A percentile compares a stretch with the other conserved stretches of the same genome.
Conservation (phyloP, 2,888 invertebrate genomes). For the Zonitis immaculata region DNA sequence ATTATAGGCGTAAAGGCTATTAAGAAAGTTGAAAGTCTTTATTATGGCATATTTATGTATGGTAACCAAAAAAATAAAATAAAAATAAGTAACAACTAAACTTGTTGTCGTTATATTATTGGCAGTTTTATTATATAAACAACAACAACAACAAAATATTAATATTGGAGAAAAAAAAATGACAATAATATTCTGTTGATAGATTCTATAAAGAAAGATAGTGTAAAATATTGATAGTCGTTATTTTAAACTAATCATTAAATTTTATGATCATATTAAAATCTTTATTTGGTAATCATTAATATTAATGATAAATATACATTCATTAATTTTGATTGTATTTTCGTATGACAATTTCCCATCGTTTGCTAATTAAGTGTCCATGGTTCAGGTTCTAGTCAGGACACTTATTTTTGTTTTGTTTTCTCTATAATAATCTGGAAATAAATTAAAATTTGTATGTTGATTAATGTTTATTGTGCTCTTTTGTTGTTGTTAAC, state of each 20-base stretch:
- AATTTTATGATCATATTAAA: constrained; percentile 44
- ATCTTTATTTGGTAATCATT: constrained; percentile 33
- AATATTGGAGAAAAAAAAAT: neutral
- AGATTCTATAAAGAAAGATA: constrained; percentile 33
- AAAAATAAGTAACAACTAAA: too few relatives aligned
- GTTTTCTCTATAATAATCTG: too few relatives aligned
- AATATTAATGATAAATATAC: too few relatives aligned
- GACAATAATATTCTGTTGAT: constrained; percentile 3
- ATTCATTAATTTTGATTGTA: too few relatives aligned
- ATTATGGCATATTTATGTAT: constrained; percentile 23
- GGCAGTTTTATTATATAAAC: neutral
- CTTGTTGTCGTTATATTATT: neutral
- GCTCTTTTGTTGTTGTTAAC: constrained; percentile 19
- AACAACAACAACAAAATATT: neutral
- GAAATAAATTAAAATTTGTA: too few relatives aligned
- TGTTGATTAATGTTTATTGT: constrained; percentile 4
- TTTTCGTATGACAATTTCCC: too few relatives aligned
- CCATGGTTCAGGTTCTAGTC: too few relatives aligned
- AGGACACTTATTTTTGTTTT: too few relatives aligned
- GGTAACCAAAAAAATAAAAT: constrained; percentile 2
- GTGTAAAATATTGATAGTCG: constrained; percentile 43
- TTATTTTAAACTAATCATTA: constrained; percentile 43
- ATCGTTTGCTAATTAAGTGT: too few relatives aligned
- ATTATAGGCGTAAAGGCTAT: constrained; percentile 25
- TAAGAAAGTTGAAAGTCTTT: constrained; percentile 33